These are phyloP conservation scores for Notolepis coatsorum DNA, from an alignment of 2,797 vertebrate species.

Conservation along the genomic window DNA sequence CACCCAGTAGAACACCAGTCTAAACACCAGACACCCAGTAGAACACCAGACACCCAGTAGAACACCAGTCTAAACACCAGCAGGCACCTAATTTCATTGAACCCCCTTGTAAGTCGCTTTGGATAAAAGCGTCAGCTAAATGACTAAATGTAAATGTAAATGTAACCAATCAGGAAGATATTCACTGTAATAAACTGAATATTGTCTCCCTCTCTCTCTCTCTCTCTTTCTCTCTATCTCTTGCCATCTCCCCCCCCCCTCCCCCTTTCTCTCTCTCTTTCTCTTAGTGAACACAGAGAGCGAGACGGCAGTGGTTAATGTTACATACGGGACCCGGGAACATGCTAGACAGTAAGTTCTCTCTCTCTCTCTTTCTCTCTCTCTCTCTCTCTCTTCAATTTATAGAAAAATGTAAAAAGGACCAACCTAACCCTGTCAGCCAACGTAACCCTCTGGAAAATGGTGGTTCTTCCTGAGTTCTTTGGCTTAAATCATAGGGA, in stretches of 20 bases:
- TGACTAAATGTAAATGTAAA: no score
- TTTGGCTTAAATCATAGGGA: no score
- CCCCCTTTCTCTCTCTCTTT: slow-evolving; percentile 6
- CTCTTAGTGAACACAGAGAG: slow-evolving; percentile 93
- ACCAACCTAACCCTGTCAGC: background rate
- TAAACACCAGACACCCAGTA: no score
- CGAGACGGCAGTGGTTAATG: slow-evolving; percentile 95
- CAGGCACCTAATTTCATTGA: background rate
- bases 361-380: background rate
- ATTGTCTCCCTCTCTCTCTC: background rate
- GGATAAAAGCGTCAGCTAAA: background rate
- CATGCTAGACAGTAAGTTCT: slow-evolving; percentile 93
- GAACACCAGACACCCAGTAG: no score
- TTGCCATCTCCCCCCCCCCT: no score
- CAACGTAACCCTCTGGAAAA: background rate
- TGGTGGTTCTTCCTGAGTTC: background rate
- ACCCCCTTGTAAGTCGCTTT: background rate
- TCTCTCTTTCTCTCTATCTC: background rate
- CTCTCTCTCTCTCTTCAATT: background rate
- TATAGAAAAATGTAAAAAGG: no score
- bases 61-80: background rate
- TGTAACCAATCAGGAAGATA: background rate
- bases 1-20: no score
- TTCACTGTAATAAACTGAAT: no score
- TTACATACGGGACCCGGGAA: slow-evolving; percentile 92